Percentiles rank a stretch among this genome's conserved stretches.
Evolutionary conservation across 1,140 invertebrate species (phyloP).

Genomic region (Megathymus violae): DNA sequence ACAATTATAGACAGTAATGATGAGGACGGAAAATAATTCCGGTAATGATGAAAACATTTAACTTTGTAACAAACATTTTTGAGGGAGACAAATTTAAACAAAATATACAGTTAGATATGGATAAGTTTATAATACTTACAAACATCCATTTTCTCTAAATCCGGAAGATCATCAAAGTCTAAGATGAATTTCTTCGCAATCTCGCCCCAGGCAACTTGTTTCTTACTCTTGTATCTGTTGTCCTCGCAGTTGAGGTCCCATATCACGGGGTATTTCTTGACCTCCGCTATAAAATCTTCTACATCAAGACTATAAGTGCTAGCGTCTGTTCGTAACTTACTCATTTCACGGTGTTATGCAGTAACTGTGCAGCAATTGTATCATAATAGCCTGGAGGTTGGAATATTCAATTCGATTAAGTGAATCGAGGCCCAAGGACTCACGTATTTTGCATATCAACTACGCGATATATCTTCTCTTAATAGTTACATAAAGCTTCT

Average conservation of each 20-base stretch:
- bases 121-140: constrained; percentile 64
- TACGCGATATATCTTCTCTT: no score
- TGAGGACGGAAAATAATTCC: no score
- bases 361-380: not conserved
- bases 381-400: not conserved
- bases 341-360: constrained; percentile 8
- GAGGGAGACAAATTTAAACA: no score
- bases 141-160: constrained; percentile 53
- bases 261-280: constrained; percentile 61
- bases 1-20: no score
- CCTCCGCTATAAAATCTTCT: constrained; percentile 62
- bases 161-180: constrained; percentile 55
- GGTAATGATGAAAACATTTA: no score
- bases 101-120: no score
- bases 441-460: not conserved
- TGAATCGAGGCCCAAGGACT: no score
- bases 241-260: constrained; percentile 61
- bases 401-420: no score
- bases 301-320: constrained; percentile 56
- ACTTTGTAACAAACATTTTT: no score
- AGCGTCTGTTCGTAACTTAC: constrained; percentile 14
- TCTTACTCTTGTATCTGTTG: constrained; percentile 47
- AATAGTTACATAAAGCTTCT: no score
- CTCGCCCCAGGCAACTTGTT: constrained; percentile 55
- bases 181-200: constrained; percentile 57